Evolutionary conservation across 2,797 vertebrate species (phyloP).

Genomic region (Capromys pilorides): DNA sequence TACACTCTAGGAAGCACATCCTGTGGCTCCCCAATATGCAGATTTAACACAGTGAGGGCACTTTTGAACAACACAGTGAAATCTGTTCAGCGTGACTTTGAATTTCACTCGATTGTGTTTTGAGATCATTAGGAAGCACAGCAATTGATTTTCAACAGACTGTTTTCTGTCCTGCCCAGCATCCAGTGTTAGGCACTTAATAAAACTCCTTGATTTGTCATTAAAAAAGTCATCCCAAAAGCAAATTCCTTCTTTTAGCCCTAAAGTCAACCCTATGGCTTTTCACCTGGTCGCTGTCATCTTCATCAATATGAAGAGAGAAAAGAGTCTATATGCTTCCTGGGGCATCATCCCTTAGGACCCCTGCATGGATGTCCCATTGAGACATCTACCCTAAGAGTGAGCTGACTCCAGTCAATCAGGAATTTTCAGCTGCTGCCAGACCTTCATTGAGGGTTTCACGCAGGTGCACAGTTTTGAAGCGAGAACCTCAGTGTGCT

Average conservation of each 20-base stretch:
- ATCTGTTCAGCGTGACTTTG: not conserved
- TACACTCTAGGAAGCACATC: not conserved
- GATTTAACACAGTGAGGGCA: not conserved
- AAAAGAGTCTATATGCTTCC: not conserved
- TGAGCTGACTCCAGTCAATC: not conserved
- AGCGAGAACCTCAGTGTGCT: not conserved
- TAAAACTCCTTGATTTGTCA: constrained; percentile 33
- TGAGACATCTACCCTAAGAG: not conserved
- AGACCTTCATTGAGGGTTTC: not conserved
- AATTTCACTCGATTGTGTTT: constrained; percentile 23
- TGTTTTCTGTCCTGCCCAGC: not conserved
- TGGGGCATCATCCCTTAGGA: not conserved
- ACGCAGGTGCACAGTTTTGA: not conserved
- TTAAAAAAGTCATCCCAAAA: constrained; percentile 55
- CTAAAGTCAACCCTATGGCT: not conserved
- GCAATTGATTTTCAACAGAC: not conserved
- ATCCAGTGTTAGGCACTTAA: not conserved
- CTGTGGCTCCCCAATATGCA: not conserved
- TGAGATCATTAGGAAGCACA: constrained; percentile 38
- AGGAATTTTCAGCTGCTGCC: not conserved
- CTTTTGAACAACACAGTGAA: constrained; percentile 19
- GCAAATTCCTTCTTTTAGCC: not conserved
- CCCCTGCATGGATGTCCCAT: not conserved
- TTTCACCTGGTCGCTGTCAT: not conserved
- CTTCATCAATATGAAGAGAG: not conserved